Evolutionary conservation across 2,888 invertebrate species (phyloP).

Genomic region (Andrena bucephala): DNA sequence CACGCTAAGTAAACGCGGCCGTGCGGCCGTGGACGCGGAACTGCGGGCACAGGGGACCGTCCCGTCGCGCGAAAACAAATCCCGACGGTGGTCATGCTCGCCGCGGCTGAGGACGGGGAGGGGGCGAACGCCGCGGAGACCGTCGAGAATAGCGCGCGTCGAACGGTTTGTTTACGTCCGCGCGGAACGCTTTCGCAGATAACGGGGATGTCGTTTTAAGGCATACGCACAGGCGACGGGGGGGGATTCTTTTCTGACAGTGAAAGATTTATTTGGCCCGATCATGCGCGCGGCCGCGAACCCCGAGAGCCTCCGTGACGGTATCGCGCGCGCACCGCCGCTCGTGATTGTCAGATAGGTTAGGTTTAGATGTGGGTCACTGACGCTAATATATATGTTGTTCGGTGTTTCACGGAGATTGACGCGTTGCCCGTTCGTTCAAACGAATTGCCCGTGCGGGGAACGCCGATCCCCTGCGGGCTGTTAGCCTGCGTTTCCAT

Average conservation of each 20-base stretch:
- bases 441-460: slow-evolving; percentile 14
- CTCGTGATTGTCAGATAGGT: slow-evolving; percentile 15
- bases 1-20: slow-evolving; percentile 41
- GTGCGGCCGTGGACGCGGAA: slow-evolving; percentile 37
- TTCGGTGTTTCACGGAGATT: background rate
- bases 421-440: slow-evolving; percentile 22
- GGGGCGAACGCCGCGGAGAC: slow-evolving; percentile 19
- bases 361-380: slow-evolving; percentile 26
- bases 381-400: background rate
- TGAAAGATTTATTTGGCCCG: slow-evolving; percentile 38
- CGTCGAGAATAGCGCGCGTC: slow-evolving; percentile 32
- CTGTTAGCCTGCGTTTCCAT: slow-evolving; percentile 52
- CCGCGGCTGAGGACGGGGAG: background rate
- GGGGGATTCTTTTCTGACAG: slow-evolving; percentile 43
- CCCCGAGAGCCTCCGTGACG: slow-evolving; percentile 3
- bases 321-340: background rate
- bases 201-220: slow-evolving; percentile 42
- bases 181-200: slow-evolving; percentile 46
- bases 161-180: slow-evolving; percentile 51
- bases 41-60: slow-evolving; percentile 31
- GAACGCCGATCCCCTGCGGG: slow-evolving; percentile 2
- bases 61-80: slow-evolving; percentile 50
- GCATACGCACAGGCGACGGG: slow-evolving; percentile 43
- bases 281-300: slow-evolving; percentile 49
- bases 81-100: slow-evolving; percentile 42